phyloP scores from a whole-genome alignment of 2,888 invertebrate species.

The Macrophya annulata region DNA sequence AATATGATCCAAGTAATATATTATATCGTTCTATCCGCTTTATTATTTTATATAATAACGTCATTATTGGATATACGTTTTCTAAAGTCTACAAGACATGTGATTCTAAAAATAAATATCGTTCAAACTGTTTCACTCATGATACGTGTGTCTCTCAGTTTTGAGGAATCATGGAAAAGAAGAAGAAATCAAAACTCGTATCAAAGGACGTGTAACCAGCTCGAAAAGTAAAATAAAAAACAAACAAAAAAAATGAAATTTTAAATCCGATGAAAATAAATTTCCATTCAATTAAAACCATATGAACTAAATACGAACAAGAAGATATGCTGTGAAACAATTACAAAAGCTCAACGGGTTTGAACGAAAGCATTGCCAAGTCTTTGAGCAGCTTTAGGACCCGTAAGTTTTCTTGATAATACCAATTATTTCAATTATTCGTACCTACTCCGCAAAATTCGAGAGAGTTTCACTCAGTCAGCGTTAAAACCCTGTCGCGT shows the following conservation, averaged over 20 bases:
- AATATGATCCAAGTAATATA: slow-evolving; percentile 9
- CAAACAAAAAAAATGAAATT: neutral
- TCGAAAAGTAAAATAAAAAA: neutral
- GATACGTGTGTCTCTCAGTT: neutral
- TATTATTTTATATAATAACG: slow-evolving; percentile 38
- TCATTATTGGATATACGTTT: slow-evolving; percentile 33
- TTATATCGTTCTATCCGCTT: slow-evolving; percentile 28
- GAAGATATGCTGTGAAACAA: neutral
- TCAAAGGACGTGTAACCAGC: neutral
- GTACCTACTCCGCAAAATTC: slow-evolving; percentile 2
- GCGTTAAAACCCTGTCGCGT: slow-evolving; percentile 25
- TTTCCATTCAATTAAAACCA: neutral
- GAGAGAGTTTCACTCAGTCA: slow-evolving; percentile 28
- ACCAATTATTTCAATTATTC: slow-evolving; percentile 46
- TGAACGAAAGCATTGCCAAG: neutral
- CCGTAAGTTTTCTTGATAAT: slow-evolving; percentile 31
- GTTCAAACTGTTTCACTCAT: neutral
- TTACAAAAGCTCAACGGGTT: neutral
- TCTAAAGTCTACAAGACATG: neutral
- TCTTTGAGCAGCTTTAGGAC: neutral
- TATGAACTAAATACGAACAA: neutral
- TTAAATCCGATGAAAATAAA: neutral
- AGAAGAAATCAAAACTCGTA: neutral
- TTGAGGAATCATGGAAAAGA: neutral
- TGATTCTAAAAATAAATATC: neutral